phyloP scores from a whole-genome alignment of 1,140 invertebrate species.

The Heliconius melpomene region DNA sequence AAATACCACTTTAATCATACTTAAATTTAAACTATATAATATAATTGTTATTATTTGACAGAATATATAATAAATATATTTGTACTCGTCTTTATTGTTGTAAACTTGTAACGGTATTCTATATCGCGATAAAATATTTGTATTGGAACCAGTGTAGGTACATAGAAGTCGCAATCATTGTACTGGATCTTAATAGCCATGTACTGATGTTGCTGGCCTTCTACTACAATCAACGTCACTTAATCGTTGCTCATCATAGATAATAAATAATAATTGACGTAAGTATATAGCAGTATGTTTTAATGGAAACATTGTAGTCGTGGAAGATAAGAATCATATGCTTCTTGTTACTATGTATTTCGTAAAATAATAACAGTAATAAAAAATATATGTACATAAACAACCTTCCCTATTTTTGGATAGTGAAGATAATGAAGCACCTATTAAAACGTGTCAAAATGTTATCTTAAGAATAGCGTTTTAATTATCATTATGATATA shows the following conservation, averaged over 20 bases:
- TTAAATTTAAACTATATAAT: no score
- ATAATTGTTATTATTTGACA: no score
- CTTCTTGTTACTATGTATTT: not conserved
- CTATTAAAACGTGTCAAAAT: constrained; percentile 2
- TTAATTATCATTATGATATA: not conserved
- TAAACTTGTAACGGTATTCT: not conserved
- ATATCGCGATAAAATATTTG: not conserved
- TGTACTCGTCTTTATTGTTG: not conserved
- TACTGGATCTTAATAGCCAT: constrained; percentile 6
- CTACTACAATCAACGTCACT: constrained; percentile 49
- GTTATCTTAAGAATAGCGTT: not conserved
- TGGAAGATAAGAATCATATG: constrained; percentile 15
- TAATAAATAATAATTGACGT: constrained; percentile 47
- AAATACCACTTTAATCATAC: not conserved
- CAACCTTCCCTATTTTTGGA: not conserved
- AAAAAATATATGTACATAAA: not conserved
- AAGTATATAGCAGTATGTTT: constrained; percentile 27
- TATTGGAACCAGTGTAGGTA: not conserved
- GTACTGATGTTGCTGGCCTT: constrained; percentile 39
- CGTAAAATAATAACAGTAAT: not conserved
- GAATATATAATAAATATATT: not conserved
- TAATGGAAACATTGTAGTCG: constrained; percentile 23
- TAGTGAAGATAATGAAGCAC: not conserved
- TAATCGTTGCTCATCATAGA: constrained; percentile 46
- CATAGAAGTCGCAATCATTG: constrained; percentile 20